Conservation (phyloP, 2,888 invertebrate genomes). For the Phasia obesa region DNA sequence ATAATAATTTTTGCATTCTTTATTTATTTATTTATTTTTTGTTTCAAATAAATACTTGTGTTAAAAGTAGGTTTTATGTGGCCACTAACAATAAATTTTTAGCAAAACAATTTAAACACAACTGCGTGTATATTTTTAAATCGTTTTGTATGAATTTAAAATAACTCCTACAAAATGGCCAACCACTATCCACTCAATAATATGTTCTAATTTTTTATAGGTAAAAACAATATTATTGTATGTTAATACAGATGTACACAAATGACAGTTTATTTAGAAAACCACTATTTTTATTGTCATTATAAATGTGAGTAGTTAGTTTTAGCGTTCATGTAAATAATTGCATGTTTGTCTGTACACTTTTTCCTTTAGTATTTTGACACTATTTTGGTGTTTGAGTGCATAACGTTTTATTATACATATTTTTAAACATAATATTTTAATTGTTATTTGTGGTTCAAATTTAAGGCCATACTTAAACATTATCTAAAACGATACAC, state of each 20-base stretch:
- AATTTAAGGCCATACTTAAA: slow-evolving; percentile 9
- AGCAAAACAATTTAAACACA: too few species aligned
- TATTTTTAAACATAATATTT: slow-evolving; percentile 46
- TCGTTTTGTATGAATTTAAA: neutral
- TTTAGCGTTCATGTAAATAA: neutral
- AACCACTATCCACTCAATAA: slow-evolving; percentile 1
- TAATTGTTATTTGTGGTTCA: slow-evolving; percentile 59
- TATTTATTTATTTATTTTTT: too few species aligned
- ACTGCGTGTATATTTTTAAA: neutral
- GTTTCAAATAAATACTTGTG: too few species aligned
- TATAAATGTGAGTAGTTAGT: slow-evolving; percentile 19
- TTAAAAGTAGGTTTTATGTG: too few species aligned
- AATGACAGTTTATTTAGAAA: slow-evolving; percentile 20
- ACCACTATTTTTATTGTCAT: slow-evolving; percentile 48
- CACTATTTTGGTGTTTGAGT: slow-evolving; percentile 3
- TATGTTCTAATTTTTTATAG: too few species aligned
- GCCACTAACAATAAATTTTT: too few species aligned
- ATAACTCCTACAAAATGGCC: slow-evolving; percentile 31
- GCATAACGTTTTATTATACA: slow-evolving; percentile 10
- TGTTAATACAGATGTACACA: neutral
- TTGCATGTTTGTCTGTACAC: neutral
- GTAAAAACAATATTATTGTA: slow-evolving; percentile 12
- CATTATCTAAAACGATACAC: neutral
- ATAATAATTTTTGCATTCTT: too few species aligned
- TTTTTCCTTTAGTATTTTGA: neutral